Conservation (phyloP, 2,888 invertebrate genomes). For the Orthonevra nobilis region DNA sequence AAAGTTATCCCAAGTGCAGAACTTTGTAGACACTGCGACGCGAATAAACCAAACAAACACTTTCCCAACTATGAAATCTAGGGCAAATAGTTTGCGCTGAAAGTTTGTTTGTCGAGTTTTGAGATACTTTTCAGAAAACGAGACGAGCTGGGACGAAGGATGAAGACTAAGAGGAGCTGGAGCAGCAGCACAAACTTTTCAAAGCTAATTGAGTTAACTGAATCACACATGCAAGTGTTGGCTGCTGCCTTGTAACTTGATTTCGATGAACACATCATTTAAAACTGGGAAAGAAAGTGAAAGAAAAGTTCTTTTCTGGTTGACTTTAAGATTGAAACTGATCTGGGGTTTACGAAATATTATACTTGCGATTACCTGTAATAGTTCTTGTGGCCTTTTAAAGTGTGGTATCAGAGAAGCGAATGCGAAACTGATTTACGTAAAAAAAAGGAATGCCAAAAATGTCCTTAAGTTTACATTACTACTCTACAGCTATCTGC, state of each 20-base stretch:
- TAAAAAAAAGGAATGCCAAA: no score
- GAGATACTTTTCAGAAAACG: constrained; percentile 56
- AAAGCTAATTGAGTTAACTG: constrained; percentile 56
- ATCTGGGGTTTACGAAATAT: no score
- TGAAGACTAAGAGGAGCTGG: constrained; percentile 14
- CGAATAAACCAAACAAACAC: constrained; percentile 70
- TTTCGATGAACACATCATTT: background rate
- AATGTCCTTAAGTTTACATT: no score
- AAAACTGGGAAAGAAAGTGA: background rate
- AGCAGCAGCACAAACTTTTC: no score
- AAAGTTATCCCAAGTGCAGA: constrained; percentile 69
- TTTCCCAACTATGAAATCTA: constrained; percentile 68
- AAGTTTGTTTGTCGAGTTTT: constrained; percentile 59
- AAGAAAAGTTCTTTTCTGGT: no score
- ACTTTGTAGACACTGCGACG: constrained; percentile 70
- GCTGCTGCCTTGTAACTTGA: no score
- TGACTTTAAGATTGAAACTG: no score
- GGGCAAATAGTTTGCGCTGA: constrained; percentile 65
- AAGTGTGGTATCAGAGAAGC: no score
- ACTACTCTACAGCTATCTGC: no score
- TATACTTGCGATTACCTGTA: no score
- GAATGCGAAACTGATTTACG: no score
- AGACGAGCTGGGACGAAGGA: background rate
- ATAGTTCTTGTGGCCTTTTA: no score
- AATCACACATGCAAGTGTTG: constrained; percentile 31